Evolutionary conservation across 2,888 invertebrate species (phyloP).

Genomic region (Noctua comes): DNA sequence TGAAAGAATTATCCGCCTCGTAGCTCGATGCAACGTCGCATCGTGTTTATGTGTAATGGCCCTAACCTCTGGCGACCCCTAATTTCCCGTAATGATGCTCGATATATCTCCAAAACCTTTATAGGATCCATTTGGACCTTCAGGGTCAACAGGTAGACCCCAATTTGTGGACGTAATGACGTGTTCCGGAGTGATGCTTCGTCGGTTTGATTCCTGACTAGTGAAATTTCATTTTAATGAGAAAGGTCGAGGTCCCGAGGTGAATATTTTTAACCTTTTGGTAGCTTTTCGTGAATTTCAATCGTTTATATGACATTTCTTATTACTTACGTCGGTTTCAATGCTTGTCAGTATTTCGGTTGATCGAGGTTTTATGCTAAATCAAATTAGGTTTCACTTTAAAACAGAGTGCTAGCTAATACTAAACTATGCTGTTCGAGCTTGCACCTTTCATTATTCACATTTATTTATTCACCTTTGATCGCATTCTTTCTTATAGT

Average conservation of each 20-base stretch:
- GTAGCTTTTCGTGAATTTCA: conserved; percentile 2
- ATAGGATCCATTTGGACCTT: conserved; percentile 55
- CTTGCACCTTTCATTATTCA: neutral
- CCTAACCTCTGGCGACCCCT: conserved; percentile 42
- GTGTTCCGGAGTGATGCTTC: conserved; percentile 61
- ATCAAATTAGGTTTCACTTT: conserved; percentile 23
- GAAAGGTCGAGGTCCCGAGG: conserved; percentile 20
- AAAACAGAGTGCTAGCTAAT: neutral
- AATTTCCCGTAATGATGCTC: conserved; percentile 64
- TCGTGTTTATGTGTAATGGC: too few species aligned
- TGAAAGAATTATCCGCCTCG: too few species aligned
- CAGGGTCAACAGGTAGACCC: conserved; percentile 64
- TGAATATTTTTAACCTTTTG: conserved; percentile 25
- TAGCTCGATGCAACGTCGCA: too few species aligned
- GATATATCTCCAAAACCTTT: conserved; percentile 63
- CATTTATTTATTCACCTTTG: too few species aligned
- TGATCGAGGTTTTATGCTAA: conserved; percentile 8
- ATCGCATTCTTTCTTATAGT: neutral
- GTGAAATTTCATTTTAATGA: conserved; percentile 50
- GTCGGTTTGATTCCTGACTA: conserved; percentile 58
- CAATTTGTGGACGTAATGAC: conserved; percentile 68
- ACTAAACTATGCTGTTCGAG: neutral
- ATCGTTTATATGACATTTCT: conserved; percentile 1
- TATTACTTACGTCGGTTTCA: conserved; percentile 4
- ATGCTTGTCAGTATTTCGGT: conserved; percentile 4